Evolutionary conservation across 2,113 vertebrate species (phyloP).

Genomic region (Dendropsophus ebraccatus): DNA sequence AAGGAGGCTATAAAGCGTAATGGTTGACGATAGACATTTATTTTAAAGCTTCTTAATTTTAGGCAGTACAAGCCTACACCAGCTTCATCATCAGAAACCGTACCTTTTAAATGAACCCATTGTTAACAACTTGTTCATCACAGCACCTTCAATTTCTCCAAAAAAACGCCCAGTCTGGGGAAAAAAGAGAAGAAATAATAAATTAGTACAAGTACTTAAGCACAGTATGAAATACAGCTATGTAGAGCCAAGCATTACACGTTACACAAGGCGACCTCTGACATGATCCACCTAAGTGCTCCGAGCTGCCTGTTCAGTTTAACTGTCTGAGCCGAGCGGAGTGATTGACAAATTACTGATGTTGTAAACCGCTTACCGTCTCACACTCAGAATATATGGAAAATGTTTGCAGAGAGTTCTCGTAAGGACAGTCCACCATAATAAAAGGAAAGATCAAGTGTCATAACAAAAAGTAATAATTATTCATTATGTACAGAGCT

Average conservation of each 20-base stretch:
- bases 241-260: conserved; percentile 63
- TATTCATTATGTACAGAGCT: too few species aligned
- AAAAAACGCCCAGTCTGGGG: conserved; percentile 94
- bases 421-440: neutral
- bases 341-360: conserved; percentile 12
- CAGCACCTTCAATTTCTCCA: conserved; percentile 93
- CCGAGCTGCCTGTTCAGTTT: conserved; percentile 30
- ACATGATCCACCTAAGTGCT: conserved; percentile 64
- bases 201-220: conserved; percentile 5
- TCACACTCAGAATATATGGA: neutral
- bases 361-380: neutral
- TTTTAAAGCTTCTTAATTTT: neutral
- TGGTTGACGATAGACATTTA: neutral
- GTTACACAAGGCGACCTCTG: conserved; percentile 64
- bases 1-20: too few species aligned
- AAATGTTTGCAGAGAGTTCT: conserved; percentile 21
- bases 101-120: conserved; percentile 99
- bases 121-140: conserved; percentile 94
- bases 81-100: conserved; percentile 62
- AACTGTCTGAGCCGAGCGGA: conserved; percentile 12
- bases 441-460: neutral
- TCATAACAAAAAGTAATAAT: neutral
- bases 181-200: conserved; percentile 66
- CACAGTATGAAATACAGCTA: conserved; percentile 58
- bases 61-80: neutral